A percentile compares a stretch with the other conserved stretches of the same genome.
Evolutionary conservation across 2,888 invertebrate genomes (phyloP).

Genomic region (Lagria hirta): DNA sequence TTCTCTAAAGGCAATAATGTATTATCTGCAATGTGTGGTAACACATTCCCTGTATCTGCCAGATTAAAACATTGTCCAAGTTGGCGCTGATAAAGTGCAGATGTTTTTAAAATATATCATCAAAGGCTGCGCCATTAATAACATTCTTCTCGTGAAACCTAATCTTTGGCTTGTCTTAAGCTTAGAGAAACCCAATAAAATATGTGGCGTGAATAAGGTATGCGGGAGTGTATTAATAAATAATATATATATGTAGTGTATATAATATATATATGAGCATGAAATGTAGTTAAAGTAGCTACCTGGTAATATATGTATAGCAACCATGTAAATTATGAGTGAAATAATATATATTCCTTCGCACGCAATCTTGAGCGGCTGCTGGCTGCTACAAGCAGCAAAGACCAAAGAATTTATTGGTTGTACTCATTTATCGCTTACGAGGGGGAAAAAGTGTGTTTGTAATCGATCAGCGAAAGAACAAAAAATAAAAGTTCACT

Average conservation of each 20-base stretch:
- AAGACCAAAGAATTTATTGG: constrained; percentile 24
- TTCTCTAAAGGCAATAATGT: too few relatives aligned
- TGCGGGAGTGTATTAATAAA: constrained; percentile 45
- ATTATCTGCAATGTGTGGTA: too few relatives aligned
- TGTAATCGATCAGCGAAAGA: constrained; percentile 40
- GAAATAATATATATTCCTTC: constrained; percentile 46
- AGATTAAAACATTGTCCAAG: constrained; percentile 9
- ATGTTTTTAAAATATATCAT: constrained; percentile 4
- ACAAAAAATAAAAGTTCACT: constrained; percentile 43
- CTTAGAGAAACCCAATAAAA: constrained; percentile 3
- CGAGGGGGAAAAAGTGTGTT: constrained; percentile 18
- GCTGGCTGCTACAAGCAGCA: constrained; percentile 1
- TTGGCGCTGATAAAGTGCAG: constrained; percentile 6
- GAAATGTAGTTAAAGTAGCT: constrained; percentile 50
- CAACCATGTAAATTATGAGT: constrained; percentile 49
- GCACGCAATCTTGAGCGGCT: constrained; percentile 45
- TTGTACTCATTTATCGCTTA: constrained; percentile 25
- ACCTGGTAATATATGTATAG: constrained; percentile 50
- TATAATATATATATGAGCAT: constrained; percentile 44
- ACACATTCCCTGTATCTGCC: too few relatives aligned
- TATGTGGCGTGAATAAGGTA: constrained; percentile 27
- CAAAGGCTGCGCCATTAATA: constrained; percentile 5
- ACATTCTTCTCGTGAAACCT: constrained; percentile 15
- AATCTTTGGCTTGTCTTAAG: constrained; percentile 8
- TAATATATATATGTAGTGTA: too few relatives aligned